A percentile compares a stretch with the other conserved stretches of the same genome.
phyloP scores from a whole-genome alignment of 2,113 vertebrate genomes.

The Lampris incognitus region DNA sequence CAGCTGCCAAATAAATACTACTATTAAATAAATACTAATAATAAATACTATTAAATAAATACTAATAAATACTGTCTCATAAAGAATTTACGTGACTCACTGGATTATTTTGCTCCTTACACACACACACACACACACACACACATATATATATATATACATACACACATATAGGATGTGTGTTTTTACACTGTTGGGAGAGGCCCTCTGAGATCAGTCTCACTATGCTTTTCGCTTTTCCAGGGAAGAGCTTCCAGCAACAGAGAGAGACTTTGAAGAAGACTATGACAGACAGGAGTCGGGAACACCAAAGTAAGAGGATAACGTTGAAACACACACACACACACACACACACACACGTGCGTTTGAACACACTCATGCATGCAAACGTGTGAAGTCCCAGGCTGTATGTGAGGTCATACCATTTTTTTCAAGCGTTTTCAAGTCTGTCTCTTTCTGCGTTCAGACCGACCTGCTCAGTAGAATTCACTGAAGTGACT shows the following conservation, averaged over 20 bases:
- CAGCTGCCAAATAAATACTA: no score
- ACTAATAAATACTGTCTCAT: no score
- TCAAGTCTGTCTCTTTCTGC: neutral
- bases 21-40: no score
- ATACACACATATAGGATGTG: neutral
- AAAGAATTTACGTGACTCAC: no score
- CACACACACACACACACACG: neutral
- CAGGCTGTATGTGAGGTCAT: neutral
- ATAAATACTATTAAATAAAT: no score
- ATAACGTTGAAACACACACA: neutral
- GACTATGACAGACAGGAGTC: constrained; percentile 90
- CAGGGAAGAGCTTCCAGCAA: constrained; percentile 96
- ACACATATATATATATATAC: no score
- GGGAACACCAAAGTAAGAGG: constrained; percentile 89
- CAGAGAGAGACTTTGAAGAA: constrained; percentile 97
- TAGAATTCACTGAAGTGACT: neutral
- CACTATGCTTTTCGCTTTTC: constrained; percentile 27
- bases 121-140: no score
- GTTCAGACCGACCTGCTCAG: neutral
- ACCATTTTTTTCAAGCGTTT: neutral
- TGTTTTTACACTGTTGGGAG: neutral
- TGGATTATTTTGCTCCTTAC: no score
- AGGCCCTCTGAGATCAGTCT: constrained; percentile 1
- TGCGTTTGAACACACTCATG: neutral
- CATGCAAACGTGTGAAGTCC: neutral